Evolutionary conservation across 2,797 vertebrate species (phyloP), one percentile per base, ranked within the genome.

Genomic region (Parauchenoglanis punctatus): DNA sequence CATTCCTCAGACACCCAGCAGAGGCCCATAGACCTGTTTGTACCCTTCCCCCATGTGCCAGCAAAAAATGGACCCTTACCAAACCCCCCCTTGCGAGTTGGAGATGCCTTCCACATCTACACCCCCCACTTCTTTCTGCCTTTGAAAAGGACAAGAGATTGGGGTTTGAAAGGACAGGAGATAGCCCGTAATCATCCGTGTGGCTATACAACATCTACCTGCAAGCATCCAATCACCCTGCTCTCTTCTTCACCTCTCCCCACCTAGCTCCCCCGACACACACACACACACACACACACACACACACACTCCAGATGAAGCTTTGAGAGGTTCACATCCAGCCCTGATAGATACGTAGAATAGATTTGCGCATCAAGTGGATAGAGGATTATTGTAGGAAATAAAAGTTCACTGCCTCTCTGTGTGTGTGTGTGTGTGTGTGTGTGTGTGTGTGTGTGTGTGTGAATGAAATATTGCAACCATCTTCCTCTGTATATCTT

Each of bases 131-230:
- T 92, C 90, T 91, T 90, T 82, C 88, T 90, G 90, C 92, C 92
- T 94, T 93, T 95, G 93, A 95, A 96, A 88, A 95, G 91, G 93
- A 95, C 93, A 96, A 94, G 93, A 96, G 95, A 96, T 95, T 95
- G 94, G 93, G 92, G 91, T 95, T 94, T 95, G 93, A 95, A 95
- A 95, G 93, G 93, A 94, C 94, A 95, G 94, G 95, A 94, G 93
- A 96, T 95, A 94, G 94, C 93, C 94, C 93, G 89, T 93, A 94
- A 94, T 96, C 94, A 93, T 94, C 92, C 94, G 92, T 90, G 94
- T 90, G 94, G 94, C 95, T 90, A 87, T 94, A 93, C 91, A 95
- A 91, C 91, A 89, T 94, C 95, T 95, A 96, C 95, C 95, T 95
- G 95, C 92, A 95, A 95, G 94, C 92, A 92, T 89, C 92, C 80